Base-by-base conservation (phyloP, 2,888 invertebrate species). In the Altica lythri region DNA sequence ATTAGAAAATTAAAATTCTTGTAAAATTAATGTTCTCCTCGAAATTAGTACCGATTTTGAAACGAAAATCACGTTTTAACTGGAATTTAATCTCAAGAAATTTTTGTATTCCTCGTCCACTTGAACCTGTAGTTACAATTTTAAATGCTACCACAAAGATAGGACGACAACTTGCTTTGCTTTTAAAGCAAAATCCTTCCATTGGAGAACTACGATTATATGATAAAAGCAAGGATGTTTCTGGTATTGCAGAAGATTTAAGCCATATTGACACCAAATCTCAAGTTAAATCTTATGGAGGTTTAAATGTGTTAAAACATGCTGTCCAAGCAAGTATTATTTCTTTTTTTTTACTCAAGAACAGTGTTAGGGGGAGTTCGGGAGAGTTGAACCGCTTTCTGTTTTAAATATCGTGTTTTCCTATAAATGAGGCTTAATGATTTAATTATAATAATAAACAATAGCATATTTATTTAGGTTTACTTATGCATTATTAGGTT, bases 251-350 rank as follows among this genome's bases (percentile, higher is more conserved):
- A 3, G 57, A 70, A 18, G 77, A 77, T 61, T 61, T 77, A 29
- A 71, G 70, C 48, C 68, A 71, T 25, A 73, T 76, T 16, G 74
- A 75, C 59, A 75, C 74, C 1, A 68, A 63, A 37, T 61, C 70
- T 1, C 62, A 60, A 60, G 59, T 75, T 3, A 64, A 55, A 46
- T 65, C 73, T 1, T 76, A 67, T 51, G 63, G 64, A 38, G 74
- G 74, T n/a, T 57, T 61, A 29, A 58, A 61, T 4, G 63, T 67
- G 18, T 59, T 77, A 12, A 68, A 65, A 55, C 64, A 68, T 50
- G 71, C 73, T 4, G 53, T 76, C 14, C 52, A 53, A 50, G 75
- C 75, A 68, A 67, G 63, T 60, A 48, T n/a, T 30, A 6, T 27
- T 13, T 43, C 30, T 13, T n/a, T n/a, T n/a, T n/a, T n/a, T n/a